Evolutionary conservation across 2,113 vertebrate genomes (phyloP).

Genomic region (Notothenia coriiceps): DNA sequence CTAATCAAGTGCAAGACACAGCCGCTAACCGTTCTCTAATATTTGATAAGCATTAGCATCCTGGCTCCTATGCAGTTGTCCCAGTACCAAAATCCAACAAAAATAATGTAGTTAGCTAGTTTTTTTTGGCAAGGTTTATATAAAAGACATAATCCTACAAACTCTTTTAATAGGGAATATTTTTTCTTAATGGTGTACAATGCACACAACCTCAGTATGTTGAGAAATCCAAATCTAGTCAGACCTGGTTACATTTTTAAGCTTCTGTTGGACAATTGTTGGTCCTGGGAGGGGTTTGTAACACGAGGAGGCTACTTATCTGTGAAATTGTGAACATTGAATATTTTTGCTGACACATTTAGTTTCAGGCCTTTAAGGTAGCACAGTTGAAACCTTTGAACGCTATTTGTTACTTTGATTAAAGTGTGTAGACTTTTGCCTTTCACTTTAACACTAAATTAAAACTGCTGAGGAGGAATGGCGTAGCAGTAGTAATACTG

Average conservation of each 20-base stretch:
- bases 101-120: no score
- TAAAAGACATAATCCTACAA: background rate
- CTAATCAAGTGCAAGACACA: no score
- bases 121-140: background rate
- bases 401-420: background rate
- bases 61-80: no score
- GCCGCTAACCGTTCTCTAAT: no score
- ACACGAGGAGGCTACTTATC: background rate
- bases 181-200: background rate
- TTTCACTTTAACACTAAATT: background rate
- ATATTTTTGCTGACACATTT: slow-evolving; percentile 8
- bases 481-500: background rate
- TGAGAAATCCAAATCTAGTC: background rate
- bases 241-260: background rate
- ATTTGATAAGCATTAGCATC: no score
- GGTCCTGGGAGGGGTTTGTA: background rate
- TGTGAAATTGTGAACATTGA: background rate
- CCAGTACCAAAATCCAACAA: no score
- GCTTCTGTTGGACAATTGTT: background rate
- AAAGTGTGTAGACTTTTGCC: background rate
- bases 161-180: background rate
- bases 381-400: background rate
- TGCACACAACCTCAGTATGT: background rate
- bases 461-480: background rate
- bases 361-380: background rate